Evolutionary conservation across 2,113 vertebrate genomes (phyloP), one percentile per base, ranked within the genome.

Genomic region (Thryonomys swinderianus): DNA sequence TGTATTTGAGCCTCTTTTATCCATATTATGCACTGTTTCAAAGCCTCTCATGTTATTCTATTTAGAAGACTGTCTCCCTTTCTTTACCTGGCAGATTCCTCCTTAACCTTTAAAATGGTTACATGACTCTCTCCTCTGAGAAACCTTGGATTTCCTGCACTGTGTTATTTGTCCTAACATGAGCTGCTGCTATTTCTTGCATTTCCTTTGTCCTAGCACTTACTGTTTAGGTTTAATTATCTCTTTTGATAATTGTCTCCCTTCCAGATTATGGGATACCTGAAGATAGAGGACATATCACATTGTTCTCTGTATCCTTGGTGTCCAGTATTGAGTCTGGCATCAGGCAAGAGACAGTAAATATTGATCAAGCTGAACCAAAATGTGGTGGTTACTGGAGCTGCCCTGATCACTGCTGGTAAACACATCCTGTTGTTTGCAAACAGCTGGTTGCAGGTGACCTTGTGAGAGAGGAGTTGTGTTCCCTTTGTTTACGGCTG

Each of bases 301-400:
- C 81, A 66, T 73, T 93, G 89, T 74, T 69, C 74, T 94, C 34
- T 84, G 20, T 80, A 64, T 85, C 17, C 32, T 93, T 17, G 42
- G 37, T 86, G 20, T 85, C 61, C 37, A 83, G 25, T 40, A 53
- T 27, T 89, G 34, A 34, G 51, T 48, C 66, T 85, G 85, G 25
- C 40, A 85, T 94, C 88, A 78, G 67, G 45, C 37, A 92, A 42
- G 82, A n/a, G n/a, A 78, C 88, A 95, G 74, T 94, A 93, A 94
- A 42, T 91, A 91, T 85, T 92, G 93, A 94, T 66, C 40, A 48
- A 91, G 12, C 59, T 93, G 62, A 96, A 94, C 27, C 64, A 42
- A 94, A 94, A 73, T 62, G 51, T 78, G 64, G 37, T 92, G 64
- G 37, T 92, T 92, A 64, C 23, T 91, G 32, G 59, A 91, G 42